Base-by-base conservation (phyloP, 1,140 invertebrate species). In the Hycleus phaleratus region DNA sequence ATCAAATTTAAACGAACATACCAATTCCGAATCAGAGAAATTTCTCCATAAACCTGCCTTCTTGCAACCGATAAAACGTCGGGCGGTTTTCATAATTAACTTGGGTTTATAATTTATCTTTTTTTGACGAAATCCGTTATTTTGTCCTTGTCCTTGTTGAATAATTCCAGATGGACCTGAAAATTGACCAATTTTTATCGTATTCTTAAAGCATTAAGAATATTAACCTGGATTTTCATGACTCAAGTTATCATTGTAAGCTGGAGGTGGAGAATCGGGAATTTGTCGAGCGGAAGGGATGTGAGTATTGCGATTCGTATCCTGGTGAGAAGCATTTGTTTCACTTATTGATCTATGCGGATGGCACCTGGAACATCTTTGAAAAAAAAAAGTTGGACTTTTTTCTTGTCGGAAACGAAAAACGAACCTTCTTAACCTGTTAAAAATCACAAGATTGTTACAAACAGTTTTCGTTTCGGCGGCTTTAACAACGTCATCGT, bases 401-500 rank as follows among this genome's bases (percentile, higher is more conserved):
- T 11, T 9, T 7, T 6, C 6, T 12, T 12, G 7, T 6, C 1
- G 18, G 0, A 11, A 12, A 45, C 44, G n/a, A 45, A 9, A 18
- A 24, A 9, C 7, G 18, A 9, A 7, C n/a, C 11, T 45, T 12
- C 11, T 46, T 6, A 12, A 25, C 32, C 7, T 39, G 26, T 45
- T 51, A 6, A 24, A 56, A 25, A 26, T 10, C 38, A 5, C 32
- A 3, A 12, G 9, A 9, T 40, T 47, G 25, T 48, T 39, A 50
- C 26, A 6, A 24, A 44, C 12, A 38, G 11, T 26, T 38, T 40
- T 38, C 12, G 45, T n/a, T 38, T 56, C 26, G 40, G 48, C 7
- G 32, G 12, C 46, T 57, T 85, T 85, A 8, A 85, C 78, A 5
- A 86, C 79, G 49, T 86, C 84, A 26, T 85, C 82, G 60, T 87